Evolutionary conservation across 1,140 invertebrate species (phyloP).

Genomic region (Dryas iulia): DNA sequence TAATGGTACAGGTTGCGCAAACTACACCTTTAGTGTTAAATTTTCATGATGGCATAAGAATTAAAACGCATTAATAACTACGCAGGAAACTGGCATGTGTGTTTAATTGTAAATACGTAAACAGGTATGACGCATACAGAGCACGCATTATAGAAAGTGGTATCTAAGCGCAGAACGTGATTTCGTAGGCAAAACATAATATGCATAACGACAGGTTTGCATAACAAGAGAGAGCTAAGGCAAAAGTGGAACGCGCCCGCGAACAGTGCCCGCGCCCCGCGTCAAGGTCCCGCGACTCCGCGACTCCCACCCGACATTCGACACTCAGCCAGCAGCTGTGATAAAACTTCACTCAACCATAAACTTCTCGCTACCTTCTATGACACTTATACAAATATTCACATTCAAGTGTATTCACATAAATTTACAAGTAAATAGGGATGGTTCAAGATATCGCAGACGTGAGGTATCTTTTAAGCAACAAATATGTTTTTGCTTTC

Average conservation of each 20-base stretch:
- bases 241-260: constrained; percentile 69
- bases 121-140: constrained; percentile 35
- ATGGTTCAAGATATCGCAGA: background rate
- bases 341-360: constrained; percentile 30
- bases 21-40: background rate
- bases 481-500: too few relatives aligned
- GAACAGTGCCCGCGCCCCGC: constrained; percentile 51
- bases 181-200: constrained; percentile 67
- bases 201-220: constrained; percentile 74
- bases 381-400: background rate
- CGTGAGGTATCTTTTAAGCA: background rate
- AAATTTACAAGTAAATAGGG: too few relatives aligned
- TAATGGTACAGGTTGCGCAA: background rate
- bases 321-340: constrained; percentile 26
- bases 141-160: constrained; percentile 58
- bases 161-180: constrained; percentile 50
- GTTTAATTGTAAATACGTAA: constrained; percentile 17
- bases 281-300: constrained; percentile 54
- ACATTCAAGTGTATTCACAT: background rate
- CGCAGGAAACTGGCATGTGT: background rate
- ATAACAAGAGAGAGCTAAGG: constrained; percentile 75
- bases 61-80: background rate
- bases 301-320: constrained; percentile 13
- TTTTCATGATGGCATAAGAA: background rate
- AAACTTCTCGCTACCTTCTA: constrained; percentile 26